Conservation (phyloP, 1,140 invertebrate species). For the Atta colombica region DNA sequence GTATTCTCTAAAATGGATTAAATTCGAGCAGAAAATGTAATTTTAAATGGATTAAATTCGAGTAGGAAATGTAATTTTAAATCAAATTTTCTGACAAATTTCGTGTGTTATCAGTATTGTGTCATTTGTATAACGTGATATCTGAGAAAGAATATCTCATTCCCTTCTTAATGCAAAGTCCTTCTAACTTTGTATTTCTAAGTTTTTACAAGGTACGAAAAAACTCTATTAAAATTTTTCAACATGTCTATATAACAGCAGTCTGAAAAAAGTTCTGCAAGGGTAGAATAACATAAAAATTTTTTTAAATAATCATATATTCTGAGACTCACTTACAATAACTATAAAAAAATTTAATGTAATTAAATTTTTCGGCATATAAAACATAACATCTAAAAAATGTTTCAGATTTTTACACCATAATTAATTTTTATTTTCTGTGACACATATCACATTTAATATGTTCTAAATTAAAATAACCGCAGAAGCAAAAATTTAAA, state of each 20-base stretch:
- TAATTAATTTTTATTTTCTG: conserved; percentile 24
- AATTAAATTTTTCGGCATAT: conserved; percentile 31
- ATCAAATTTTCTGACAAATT: neutral
- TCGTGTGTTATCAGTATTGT: neutral
- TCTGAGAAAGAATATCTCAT: conserved; percentile 19
- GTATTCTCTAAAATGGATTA: neutral
- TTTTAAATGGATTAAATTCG: neutral
- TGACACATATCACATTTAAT: neutral
- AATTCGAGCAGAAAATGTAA: neutral
- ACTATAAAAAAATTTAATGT: neutral
- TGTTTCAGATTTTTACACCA: neutral
- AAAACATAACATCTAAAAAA: neutral
- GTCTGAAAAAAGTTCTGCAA: conserved; percentile 27
- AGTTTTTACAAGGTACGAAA: neutral
- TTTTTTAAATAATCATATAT: conserved; percentile 38
- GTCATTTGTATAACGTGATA: neutral
- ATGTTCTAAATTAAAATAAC: neutral
- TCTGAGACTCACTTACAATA: neutral
- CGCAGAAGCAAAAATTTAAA: conserved; percentile 1
- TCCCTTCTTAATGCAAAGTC: conserved; percentile 31
- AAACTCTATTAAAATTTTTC: conserved; percentile 39
- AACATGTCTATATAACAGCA: neutral
- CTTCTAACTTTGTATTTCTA: conserved; percentile 23
- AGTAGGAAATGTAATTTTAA: neutral
- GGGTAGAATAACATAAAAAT: neutral